These are phyloP conservation scores for Mus minutoides DNA, from an alignment of 2,797 vertebrate species.

Conservation along the genomic window DNA sequence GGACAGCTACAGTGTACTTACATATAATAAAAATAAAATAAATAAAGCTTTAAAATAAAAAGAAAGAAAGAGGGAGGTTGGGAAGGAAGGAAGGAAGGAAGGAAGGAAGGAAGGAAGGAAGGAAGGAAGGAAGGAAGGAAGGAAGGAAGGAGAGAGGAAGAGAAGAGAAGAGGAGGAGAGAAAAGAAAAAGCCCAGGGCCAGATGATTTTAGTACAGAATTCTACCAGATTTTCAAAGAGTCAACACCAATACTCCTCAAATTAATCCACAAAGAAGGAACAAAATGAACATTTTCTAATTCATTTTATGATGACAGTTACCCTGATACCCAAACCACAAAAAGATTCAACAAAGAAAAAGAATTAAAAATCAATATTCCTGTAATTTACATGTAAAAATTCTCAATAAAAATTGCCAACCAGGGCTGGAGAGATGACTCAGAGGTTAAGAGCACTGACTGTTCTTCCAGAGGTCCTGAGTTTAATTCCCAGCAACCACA, in stretches of 20 bases:
- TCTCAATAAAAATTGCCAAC: not conserved
- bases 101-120: not conserved
- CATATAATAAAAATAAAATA: too few relatives aligned
- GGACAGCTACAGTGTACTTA: too few relatives aligned
- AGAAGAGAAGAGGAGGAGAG: not conserved
- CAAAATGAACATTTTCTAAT: not conserved
- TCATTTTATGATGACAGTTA: not conserved
- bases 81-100: fast-evolving
- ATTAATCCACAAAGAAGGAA: not conserved
- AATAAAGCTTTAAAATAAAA: too few relatives aligned
- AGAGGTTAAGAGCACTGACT: too few relatives aligned
- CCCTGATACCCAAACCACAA: not conserved
- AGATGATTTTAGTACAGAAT: not conserved
- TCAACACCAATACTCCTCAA: not conserved
- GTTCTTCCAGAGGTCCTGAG: too few relatives aligned
- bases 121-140: not conserved
- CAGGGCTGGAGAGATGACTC: too few relatives aligned
- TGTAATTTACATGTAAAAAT: not conserved
- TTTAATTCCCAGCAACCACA: too few relatives aligned
- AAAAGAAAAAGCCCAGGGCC: not conserved
- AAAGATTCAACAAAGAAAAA: not conserved
- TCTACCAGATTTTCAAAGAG: not conserved
- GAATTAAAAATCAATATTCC: not conserved
- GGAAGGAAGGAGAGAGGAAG: too few relatives aligned
- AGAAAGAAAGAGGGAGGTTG: too few relatives aligned